Conservation (phyloP, 1,140 invertebrate species). For the Eriocheir sinensis region DNA sequence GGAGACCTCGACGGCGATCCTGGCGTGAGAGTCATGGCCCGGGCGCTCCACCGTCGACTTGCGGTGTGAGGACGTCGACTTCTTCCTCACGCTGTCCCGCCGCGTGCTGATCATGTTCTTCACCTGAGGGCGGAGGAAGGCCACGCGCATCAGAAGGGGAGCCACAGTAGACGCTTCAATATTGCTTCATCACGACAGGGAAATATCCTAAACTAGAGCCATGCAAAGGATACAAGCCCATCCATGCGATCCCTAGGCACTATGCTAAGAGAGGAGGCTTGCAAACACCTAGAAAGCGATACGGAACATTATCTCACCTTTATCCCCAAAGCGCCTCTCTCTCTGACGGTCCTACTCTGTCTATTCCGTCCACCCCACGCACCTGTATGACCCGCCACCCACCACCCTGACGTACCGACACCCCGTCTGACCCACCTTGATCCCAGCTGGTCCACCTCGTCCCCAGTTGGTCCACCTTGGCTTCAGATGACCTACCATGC, state of each 20-base stretch:
- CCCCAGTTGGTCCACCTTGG: not conserved
- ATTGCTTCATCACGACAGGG: not conserved
- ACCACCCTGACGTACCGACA: not conserved
- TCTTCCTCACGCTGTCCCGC: slow-evolving; percentile 67
- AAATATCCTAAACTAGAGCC: slow-evolving; percentile 7
- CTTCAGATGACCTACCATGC: slow-evolving; percentile 51
- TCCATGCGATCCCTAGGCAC: not conserved
- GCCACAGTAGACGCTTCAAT: not conserved
- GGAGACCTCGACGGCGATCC: slow-evolving; percentile 21
- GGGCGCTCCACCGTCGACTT: slow-evolving; percentile 42
- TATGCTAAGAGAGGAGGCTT: not conserved
- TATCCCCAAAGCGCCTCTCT: not conserved
- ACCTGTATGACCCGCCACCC: not conserved
- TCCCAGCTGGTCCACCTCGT: not conserved
- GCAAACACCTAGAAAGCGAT: not conserved
- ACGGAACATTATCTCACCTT: not conserved
- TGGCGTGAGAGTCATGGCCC: not conserved
- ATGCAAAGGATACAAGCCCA: not conserved
- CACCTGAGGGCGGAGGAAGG: slow-evolving; percentile 19
- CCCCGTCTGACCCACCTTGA: slow-evolving; percentile 32
- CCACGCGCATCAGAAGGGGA: not conserved
- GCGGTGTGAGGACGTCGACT: slow-evolving; percentile 39
- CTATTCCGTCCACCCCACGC: not conserved
- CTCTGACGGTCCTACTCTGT: not conserved
- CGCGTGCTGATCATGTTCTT: slow-evolving; percentile 69